Conservation (phyloP, 2,113 vertebrate species). For the Noctilio leporinus region DNA sequence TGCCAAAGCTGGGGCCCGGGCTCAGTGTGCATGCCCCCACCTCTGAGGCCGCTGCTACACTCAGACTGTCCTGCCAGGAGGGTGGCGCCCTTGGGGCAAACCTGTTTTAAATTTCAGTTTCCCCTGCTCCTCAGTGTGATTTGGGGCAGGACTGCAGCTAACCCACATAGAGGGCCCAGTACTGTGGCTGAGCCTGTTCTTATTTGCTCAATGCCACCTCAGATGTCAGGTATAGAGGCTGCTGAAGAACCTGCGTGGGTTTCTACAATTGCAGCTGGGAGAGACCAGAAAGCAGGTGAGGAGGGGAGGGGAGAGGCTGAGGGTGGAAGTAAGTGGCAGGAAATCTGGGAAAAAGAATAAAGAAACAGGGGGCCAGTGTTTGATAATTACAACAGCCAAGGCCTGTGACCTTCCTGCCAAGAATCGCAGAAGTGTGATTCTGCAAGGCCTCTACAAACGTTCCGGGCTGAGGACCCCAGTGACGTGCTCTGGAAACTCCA, state of each 20-base stretch:
- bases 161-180: fast-evolving
- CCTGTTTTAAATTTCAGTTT: neutral
- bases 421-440: neutral
- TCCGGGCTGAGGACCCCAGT: neutral
- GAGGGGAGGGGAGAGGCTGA: neutral
- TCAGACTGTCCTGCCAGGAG: neutral
- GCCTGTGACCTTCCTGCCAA: neutral
- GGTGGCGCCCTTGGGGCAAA: neutral
- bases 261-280: neutral
- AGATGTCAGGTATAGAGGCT: neutral
- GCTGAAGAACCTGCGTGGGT: neutral
- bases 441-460: no score
- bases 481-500: neutral
- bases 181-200: neutral
- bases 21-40: fast-evolving
- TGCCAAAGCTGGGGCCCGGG: neutral
- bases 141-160: neutral
- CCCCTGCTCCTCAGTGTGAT: neutral
- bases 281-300: neutral
- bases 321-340: neutral
- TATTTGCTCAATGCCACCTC: neutral
- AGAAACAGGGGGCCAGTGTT: neutral
- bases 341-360: neutral
- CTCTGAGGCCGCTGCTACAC: neutral
- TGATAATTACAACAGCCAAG: neutral